phyloP scores from a whole-genome alignment of 2,888 invertebrate species.

The Formica aserva region DNA sequence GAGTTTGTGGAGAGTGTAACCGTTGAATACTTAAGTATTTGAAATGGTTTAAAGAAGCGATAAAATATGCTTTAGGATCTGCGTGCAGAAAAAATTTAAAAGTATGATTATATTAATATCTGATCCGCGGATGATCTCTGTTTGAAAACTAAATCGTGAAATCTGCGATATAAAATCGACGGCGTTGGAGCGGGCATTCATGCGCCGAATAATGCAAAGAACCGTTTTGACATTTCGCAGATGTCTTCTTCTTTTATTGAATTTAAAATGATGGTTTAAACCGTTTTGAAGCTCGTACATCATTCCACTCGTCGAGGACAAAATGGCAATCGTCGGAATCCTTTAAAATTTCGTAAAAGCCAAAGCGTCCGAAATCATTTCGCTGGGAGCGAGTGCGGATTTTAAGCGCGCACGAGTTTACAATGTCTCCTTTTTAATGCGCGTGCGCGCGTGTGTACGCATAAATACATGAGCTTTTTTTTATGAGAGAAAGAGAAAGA shows the following conservation, averaged over 20 bases:
- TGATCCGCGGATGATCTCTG: neutral
- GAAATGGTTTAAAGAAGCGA: conserved; percentile 49
- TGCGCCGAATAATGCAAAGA: neutral
- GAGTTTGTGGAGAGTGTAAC: conserved; percentile 42
- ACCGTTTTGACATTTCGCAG: neutral
- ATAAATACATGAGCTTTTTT: conserved; percentile 5
- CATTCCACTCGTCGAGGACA: neutral
- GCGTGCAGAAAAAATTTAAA: neutral
- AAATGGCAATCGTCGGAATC: conserved; percentile 6
- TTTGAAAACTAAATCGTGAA: neutral
- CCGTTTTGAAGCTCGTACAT: neutral
- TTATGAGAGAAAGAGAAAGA: neutral
- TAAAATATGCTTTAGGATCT: conserved; percentile 24
- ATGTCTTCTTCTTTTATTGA: conserved; percentile 10
- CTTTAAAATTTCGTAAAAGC: neutral
- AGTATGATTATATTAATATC: neutral
- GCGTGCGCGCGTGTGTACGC: neutral
- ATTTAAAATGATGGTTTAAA: conserved; percentile 31
- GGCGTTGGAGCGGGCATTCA: neutral
- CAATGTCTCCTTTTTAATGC: neutral
- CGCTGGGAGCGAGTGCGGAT: neutral
- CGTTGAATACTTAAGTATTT: conserved; percentile 37
- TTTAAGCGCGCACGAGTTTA: neutral
- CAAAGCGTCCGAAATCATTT: neutral
- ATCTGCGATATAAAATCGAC: conserved; percentile 3